Percentiles rank a stretch among this genome's conserved stretches.
Conservation (phyloP, 2,888 invertebrate genomes). For the Athrips mouffetella region DNA sequence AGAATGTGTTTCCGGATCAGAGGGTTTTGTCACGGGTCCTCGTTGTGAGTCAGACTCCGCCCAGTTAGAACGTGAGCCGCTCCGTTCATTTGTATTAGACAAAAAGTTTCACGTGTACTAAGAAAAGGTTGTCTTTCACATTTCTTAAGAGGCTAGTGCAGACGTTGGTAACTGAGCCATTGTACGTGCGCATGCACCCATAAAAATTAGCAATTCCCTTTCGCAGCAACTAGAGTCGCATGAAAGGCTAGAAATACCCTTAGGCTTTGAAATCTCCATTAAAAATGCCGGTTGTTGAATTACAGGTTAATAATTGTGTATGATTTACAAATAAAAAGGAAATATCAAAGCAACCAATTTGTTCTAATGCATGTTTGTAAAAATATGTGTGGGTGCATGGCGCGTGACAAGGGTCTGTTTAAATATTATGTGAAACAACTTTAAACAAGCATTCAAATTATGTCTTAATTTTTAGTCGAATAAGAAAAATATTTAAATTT, state of each 20-base stretch:
- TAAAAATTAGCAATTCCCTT: conserved; percentile 9
- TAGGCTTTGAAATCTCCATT: conserved; percentile 10
- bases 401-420: conserved; percentile 49
- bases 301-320: not conserved
- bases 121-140: conserved; percentile 8
- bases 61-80: not conserved
- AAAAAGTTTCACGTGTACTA: not conserved
- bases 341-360: not conserved
- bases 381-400: conserved; percentile 32
- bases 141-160: not conserved
- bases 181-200: conserved; percentile 12
- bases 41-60: not conserved
- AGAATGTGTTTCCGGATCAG: conserved; percentile 74
- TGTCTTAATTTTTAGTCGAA: conserved; percentile 32
- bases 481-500: no score
- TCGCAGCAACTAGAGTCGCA: conserved; percentile 5
- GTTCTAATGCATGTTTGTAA: conserved; percentile 25
- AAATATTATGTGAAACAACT: conserved; percentile 52
- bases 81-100: not conserved
- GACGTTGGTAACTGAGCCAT: conserved; percentile 3
- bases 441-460: conserved; percentile 46
- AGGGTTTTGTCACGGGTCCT: conserved; percentile 45
- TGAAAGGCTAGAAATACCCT: conserved; percentile 12
- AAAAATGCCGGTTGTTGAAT: conserved; percentile 1
- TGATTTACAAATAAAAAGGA: conserved; percentile 8